Base-by-base conservation (phyloP, 2,888 invertebrate species). In the Ametastegia equiseti region DNA sequence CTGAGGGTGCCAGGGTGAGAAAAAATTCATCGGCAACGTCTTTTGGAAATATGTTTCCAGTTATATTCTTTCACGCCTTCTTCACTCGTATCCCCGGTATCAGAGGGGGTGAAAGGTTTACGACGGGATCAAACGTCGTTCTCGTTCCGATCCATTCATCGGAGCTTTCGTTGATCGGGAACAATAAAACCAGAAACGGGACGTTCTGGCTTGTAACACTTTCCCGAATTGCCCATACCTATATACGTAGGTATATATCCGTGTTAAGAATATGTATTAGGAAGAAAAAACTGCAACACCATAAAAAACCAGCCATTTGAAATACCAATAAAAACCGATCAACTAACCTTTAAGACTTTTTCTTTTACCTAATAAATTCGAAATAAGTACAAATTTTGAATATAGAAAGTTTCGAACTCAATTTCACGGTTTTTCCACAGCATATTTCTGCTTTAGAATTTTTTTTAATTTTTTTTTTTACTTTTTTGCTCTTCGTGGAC, bases 21-120 rank as follows among this genome's bases (percentile, higher is more conserved):
- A 19, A 67, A 67, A 67, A 39, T 13, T 67, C 19, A 36, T 39
- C 67, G 11, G 39, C 67, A 39, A 23, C 9, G 19, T 36, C 67
- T n/a, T 67, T 6, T 23, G 39, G 39, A 67, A 67, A 39, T 67
- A 67, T 67, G 67, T 19, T 67, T 30, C 27, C 67, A n/a, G 67
- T 19, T 39, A 39, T 39, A 39, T 67, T 67, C 4, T 39, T 39
- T 39, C 2, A 0, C 1, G 9, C 23, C 0, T 23, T 23, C 23
- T 54, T 60, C 30, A 15, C 13, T 60, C 60, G 30, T n/a, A n/a
- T 60, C 30, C 27, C 15, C 30, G 60, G 13, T 30, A 60, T 60
- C n/a, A 39, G 67, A 39, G 39, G 67, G 67, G 39, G 39, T 1
- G 1, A 23, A 39, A 67, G 4, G 7, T 67, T 67, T 67, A 60